Percentiles rank a stretch among this genome's conserved stretches.
These are phyloP conservation scores for Salvelinus fontinalis DNA, from an alignment of 2,113 vertebrate genomes.

Conservation along the genomic window DNA sequence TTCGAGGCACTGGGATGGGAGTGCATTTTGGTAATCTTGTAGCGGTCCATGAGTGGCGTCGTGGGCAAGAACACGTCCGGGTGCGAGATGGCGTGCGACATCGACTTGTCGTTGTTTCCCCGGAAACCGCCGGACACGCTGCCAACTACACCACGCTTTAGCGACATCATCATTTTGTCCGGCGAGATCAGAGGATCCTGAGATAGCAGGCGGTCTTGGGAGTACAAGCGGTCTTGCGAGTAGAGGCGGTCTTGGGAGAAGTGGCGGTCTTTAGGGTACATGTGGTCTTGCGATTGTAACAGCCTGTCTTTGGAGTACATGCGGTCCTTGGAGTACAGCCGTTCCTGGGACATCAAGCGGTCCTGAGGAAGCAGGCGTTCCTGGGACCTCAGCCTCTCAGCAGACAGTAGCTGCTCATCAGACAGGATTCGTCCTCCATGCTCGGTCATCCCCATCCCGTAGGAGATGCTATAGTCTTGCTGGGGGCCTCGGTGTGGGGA, in stretches of 20 bases:
- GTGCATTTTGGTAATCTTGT: constrained; percentile 99
- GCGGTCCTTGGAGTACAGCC: constrained; percentile 89
- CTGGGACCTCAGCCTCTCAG: constrained; percentile 76
- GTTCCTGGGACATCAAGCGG: constrained; percentile 89
- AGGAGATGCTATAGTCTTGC: constrained; percentile 79
- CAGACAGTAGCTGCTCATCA: constrained; percentile 89
- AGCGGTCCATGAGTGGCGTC: constrained; percentile 93
- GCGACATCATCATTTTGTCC: constrained; percentile 78
- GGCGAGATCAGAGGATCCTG: constrained; percentile 97
- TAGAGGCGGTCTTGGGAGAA: constrained; percentile 92
- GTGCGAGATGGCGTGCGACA: constrained; percentile 93
- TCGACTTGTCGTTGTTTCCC: constrained; percentile 85
- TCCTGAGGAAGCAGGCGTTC: constrained; percentile 92
- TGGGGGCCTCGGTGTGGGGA: constrained; percentile 81
- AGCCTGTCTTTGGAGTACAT: constrained; percentile 92
- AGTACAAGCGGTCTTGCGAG: constrained; percentile 91
- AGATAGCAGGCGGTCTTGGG: constrained; percentile 91
- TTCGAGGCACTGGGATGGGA: constrained; percentile 97
- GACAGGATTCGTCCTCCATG: constrained; percentile 91
- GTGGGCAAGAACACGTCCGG: constrained; percentile 97
- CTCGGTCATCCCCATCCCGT: constrained; percentile 70
- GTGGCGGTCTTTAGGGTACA: constrained; percentile 78
- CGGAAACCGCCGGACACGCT: constrained; percentile 71
- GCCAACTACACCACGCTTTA: constrained; percentile 76
- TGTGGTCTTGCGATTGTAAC: constrained; percentile 80